Evolutionary conservation across 2,797 vertebrate genomes (phyloP), one percentile per base, ranked within the genome.

Genomic region (Rhinatrema bivittatum): DNA sequence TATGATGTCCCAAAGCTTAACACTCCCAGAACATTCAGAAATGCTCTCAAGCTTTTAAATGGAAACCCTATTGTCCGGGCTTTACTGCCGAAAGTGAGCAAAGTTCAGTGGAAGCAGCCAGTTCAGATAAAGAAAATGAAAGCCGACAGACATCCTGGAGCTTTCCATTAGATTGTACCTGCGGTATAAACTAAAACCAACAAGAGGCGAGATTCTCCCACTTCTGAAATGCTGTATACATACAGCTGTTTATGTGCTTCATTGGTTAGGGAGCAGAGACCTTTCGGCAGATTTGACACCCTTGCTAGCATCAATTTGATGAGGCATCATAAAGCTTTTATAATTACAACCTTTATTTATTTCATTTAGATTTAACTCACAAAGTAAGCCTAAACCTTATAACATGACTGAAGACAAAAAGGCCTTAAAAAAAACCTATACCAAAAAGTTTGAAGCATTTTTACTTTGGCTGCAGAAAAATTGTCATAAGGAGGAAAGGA

Each of bases 111-210:
- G 64, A 85, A 86, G 65, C 72, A 86, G 82, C 74, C 76, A 60
- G 66, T 72, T 76, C 68, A 65, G 60, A 80, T 79, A 82, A 81
- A 73, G 71, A 77, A 89, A 86, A 93, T 83, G 76, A 82, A 77
- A 89, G 73, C 69, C 56, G 84, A 89, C 86, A 56, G 78, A 63
- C 65, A 86, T 74, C 77, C 70, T 76, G 58, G 62, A 70, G 92
- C 93, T 88, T 94, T 98, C 93, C 91, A 96, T 93, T 94, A 95
- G 88, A 74, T 49, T 63, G 61, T 65, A 74, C 60, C 69, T 76
- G 65, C 74, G 85, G 79, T 82, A 79, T 70, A 79, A 46, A 53
- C 58, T 79, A 82, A 78, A 81, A 81, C 54, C 75, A 76, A 43
- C 42, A 50, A 18, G 47, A 37, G 28, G 14, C 14, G 48, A 27